Evolutionary conservation across 2,113 vertebrate species (phyloP).

Genomic region (Microtus montanus): DNA sequence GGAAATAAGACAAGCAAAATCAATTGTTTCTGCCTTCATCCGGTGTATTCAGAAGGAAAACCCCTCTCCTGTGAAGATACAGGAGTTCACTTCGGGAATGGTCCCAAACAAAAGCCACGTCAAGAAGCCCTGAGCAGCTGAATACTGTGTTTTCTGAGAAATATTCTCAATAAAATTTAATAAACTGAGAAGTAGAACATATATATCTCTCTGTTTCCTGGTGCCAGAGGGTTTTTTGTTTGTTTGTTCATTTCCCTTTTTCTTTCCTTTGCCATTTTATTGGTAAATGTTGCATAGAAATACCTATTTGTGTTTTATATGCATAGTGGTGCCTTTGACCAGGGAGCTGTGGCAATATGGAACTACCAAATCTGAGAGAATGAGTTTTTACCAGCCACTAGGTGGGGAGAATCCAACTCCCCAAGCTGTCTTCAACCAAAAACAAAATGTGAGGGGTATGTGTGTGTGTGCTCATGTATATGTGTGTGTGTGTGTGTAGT

Average conservation of each 20-base stretch:
- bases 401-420: neutral
- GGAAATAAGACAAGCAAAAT: conserved; percentile 33
- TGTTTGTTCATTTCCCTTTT: neutral
- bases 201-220: conserved; percentile 22
- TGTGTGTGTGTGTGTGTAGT: too few relatives aligned
- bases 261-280: neutral
- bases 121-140: neutral
- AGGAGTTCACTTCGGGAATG: neutral
- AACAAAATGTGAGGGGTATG: neutral
- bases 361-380: neutral
- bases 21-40: neutral
- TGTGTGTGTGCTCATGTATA: neutral
- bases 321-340: neutral
- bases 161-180: neutral
- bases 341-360: neutral
- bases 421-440: neutral
- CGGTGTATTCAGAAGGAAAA: neutral
- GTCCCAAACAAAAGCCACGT: conserved; percentile 1
- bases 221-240: neutral
- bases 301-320: neutral
- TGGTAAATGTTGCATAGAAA: conserved; percentile 16
- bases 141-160: neutral
- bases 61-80: neutral
- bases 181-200: conserved; percentile 31
- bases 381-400: neutral